phyloP scores from a whole-genome alignment of 2,888 invertebrate species.

The Teleogryllus oceanicus region DNA sequence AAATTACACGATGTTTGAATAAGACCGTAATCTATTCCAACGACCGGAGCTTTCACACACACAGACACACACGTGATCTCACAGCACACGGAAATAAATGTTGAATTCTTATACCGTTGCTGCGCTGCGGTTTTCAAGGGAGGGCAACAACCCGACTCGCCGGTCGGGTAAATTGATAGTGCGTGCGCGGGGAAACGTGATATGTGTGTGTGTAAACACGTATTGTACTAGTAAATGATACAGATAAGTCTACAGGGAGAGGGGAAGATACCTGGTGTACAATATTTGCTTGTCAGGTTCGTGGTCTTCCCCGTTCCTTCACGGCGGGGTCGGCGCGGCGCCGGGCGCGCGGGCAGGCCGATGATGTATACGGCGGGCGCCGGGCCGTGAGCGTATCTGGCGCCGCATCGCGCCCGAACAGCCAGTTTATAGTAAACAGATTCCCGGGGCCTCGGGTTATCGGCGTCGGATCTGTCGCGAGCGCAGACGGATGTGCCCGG shows the following conservation, averaged over 20 bases:
- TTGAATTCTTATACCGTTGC: background rate
- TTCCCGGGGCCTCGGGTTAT: background rate
- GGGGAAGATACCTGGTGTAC: background rate
- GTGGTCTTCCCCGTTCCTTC: background rate
- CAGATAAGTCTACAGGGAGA: conserved; percentile 2
- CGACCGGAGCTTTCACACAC: background rate
- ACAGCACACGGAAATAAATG: background rate
- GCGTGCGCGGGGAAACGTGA: conserved; percentile 4
- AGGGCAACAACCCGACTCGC: background rate
- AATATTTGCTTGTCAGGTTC: conserved; percentile 18
- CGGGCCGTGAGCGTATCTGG: background rate
- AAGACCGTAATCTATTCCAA: background rate
- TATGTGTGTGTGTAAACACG: conserved; percentile 7
- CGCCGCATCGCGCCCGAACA: background rate
- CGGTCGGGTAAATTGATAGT: background rate
- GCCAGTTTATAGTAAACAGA: conserved; percentile 6
- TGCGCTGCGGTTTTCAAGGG: background rate
- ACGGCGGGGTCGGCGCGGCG: background rate
- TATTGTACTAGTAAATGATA: conserved; percentile 6
- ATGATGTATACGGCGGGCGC: background rate
- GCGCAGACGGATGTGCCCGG: background rate
- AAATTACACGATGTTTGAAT: background rate
- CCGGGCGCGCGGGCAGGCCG: background rate
- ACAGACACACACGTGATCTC: background rate
- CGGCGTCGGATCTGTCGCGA: background rate